phyloP scores from a whole-genome alignment of 2,888 invertebrate genomes.

The Aphelenchoides bicaudatus region DNA sequence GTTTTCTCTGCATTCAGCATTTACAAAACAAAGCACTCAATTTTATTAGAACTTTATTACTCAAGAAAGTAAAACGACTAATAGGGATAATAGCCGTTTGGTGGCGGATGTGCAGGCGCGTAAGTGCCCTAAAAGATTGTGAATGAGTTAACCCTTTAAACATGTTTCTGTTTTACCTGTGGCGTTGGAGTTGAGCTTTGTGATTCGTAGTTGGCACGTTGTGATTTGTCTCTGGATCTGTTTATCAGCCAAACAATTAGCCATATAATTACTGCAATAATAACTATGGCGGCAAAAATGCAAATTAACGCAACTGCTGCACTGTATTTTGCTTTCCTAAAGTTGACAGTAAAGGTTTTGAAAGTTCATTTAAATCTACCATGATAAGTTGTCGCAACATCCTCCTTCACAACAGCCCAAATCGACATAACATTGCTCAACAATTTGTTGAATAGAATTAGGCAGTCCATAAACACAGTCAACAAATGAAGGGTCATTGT shows the following conservation, averaged over 20 bases:
- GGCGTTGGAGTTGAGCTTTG: conserved; percentile 7
- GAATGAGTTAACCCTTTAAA: too few species aligned
- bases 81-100: too few species aligned
- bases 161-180: too few species aligned
- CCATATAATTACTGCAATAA: conserved; percentile 15
- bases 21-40: too few species aligned
- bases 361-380: background rate
- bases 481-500: conserved; percentile 9
- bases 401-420: conserved; percentile 19
- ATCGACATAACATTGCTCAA: conserved; percentile 20
- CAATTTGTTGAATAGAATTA: conserved; percentile 12
- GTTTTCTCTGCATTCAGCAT: too few species aligned
- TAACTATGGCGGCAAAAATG: conserved; percentile 6
- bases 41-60: too few species aligned
- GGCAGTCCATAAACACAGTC: conserved; percentile 18
- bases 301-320: conserved; percentile 16
- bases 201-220: conserved; percentile 15
- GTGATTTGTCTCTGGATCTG: conserved; percentile 11
- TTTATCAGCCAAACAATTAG: conserved; percentile 17
- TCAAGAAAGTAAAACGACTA: too few species aligned
- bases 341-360: background rate
- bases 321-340: conserved; percentile 14
- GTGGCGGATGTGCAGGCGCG: too few species aligned
- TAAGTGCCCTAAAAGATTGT: too few species aligned
- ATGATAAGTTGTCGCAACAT: conserved; percentile 17